Evolutionary conservation across 2,113 vertebrate species (phyloP), one percentile per base, ranked within the genome.

Genomic region (Rhinolophus sinicus): DNA sequence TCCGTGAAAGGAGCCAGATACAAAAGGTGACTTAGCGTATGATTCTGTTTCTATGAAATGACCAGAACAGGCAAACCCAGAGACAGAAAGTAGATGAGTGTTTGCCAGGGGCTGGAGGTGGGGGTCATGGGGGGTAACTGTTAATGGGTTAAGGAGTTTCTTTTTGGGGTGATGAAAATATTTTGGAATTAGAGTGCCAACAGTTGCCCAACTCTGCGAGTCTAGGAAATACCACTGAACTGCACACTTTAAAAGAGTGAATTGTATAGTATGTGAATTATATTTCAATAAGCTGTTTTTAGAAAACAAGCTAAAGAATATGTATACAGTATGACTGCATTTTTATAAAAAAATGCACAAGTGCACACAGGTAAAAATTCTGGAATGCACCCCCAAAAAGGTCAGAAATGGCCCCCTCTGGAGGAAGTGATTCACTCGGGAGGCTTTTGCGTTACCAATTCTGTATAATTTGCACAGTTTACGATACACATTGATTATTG

Each of bases 61-160:
- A 26, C 75, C 75, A 15, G 26, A 38, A 93, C 2, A 80, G 75
- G 65, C 75, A 72, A 52, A 64, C 72, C 54, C n/a, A 65, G 62
- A 47, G 70, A 70, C 12, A 24, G 62, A 24, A 77, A 35, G 50
- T 2, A 21, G 75, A 52, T 1, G 14, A 52, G 62, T 8, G 8
- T 40, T 19, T 12, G 30, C 33, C 35, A 10, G 83, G 64, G 62
- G 28, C 24, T 50, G 8, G 54, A 3, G 18, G 73, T 3, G 24
- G 28, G 40, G 58, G 38, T 1, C 11, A 7, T 0, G 47, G 33
- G 26, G 2, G 5, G 4, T 28, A 18, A 8, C 19, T 56, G 76
- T 13, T 24, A 38, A 52, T 0, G 6, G 26, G 75, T 44, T 28
- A 90, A 0, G 5, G 62, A 14, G 14, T 33, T 67, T 44, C 88